Evolutionary conservation across 2,888 invertebrate species (phyloP).

Genomic region (Aspidapion aeneum): DNA sequence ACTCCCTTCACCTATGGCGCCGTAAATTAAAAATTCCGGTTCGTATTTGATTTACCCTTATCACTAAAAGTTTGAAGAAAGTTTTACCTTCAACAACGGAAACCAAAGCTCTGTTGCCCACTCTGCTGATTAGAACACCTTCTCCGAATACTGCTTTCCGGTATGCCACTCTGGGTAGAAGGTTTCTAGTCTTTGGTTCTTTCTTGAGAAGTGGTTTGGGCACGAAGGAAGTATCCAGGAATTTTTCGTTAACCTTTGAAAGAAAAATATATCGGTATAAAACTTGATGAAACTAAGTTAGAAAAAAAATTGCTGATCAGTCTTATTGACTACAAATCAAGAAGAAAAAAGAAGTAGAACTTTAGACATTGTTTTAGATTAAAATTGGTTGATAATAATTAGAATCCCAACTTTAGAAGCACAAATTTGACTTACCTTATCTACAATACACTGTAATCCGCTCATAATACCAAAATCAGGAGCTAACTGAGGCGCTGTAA

Average conservation of each 20-base stretch:
- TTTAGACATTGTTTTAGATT: too few relatives aligned
- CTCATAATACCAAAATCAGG: slow-evolving; percentile 91
- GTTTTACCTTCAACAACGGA: slow-evolving; percentile 89
- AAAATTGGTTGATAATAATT: too few relatives aligned
- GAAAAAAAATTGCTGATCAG: slow-evolving; percentile 11
- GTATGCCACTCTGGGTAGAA: slow-evolving; percentile 81
- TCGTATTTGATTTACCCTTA: too few relatives aligned
- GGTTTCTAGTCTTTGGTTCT: slow-evolving; percentile 80
- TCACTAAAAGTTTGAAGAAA: too few relatives aligned
- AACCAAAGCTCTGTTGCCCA: slow-evolving; percentile 77
- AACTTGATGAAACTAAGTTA: not conserved
- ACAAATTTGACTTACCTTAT: slow-evolving; percentile 67
- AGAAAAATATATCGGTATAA: too few relatives aligned
- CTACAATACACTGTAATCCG: slow-evolving; percentile 84
- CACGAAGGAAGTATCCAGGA: slow-evolving; percentile 81
- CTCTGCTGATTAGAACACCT: slow-evolving; percentile 84
- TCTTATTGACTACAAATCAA: too few relatives aligned
- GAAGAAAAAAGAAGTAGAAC: too few relatives aligned
- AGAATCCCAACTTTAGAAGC: too few relatives aligned
- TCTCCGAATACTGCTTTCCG: slow-evolving; percentile 86
- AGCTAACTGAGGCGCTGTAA: slow-evolving; percentile 75
- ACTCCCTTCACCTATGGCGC: too few relatives aligned
- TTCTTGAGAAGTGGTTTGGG: slow-evolving; percentile 81
- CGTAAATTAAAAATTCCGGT: too few relatives aligned
- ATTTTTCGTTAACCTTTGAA: slow-evolving; percentile 71